Evolutionary conservation across 2,888 invertebrate species (phyloP).

Genomic region (Dynastes maya): DNA sequence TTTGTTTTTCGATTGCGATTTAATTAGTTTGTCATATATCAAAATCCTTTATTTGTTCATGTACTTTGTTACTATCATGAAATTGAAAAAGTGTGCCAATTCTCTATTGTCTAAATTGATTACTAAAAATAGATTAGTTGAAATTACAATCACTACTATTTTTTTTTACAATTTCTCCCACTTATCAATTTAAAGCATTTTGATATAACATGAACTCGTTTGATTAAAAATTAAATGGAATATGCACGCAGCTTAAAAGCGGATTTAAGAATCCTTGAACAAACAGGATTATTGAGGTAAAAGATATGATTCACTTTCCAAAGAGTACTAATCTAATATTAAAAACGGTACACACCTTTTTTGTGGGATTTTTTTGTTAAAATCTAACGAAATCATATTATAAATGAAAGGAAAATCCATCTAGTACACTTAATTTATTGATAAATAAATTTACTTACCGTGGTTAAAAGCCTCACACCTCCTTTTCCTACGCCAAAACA

Average conservation of each 20-base stretch:
- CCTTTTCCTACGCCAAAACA: slow-evolving; percentile 53
- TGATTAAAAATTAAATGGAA: neutral
- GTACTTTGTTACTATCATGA: too few species aligned
- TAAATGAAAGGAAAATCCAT: neutral
- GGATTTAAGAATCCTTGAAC: neutral
- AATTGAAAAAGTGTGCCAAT: too few species aligned
- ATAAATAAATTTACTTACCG: slow-evolving; percentile 40
- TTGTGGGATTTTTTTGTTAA: neutral
- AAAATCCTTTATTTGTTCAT: too few species aligned
- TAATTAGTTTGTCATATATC: too few species aligned
- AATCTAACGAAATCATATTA: neutral
- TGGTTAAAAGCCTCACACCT: slow-evolving; percentile 48
- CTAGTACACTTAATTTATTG: neutral
- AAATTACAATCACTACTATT: too few species aligned
- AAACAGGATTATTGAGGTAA: neutral
- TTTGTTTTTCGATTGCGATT: too few species aligned
- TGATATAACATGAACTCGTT: neutral
- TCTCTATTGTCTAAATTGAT: too few species aligned
- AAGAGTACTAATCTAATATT: neutral
- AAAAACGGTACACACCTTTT: neutral
- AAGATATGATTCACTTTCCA: neutral
- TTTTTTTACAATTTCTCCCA: too few species aligned
- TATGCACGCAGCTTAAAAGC: neutral
- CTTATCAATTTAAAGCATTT: too few species aligned
- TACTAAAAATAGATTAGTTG: too few species aligned